Base-by-base conservation (phyloP, 2,888 invertebrate species). In the Oeneis ivallda region DNA sequence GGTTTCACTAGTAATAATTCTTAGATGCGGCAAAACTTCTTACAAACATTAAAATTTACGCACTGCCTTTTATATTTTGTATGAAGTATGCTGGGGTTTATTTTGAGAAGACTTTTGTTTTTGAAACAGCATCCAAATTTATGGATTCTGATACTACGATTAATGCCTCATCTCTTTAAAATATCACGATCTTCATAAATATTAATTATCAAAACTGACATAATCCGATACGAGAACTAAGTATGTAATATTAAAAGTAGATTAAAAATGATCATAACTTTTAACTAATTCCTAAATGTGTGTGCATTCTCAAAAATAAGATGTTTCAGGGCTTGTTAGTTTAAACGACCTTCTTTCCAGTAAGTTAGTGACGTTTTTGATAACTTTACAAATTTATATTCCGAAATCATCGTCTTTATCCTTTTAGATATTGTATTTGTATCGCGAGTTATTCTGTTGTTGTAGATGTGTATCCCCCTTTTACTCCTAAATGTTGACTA, bases 381-480 rank as follows among this genome's bases (percentile, higher is more conserved):
- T 85, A 88, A 79, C 83, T 89, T 86, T 90, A 90, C 90, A 90
- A 82, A 66, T 86, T 85, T 87, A 80, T 86, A 86, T 85, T 80
- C 73, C 77, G 75, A 76, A 70, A 82, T 80, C 80, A 82, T 87
- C 85, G 81, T 84, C 84, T 82, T 86, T 87, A 82, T 85, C 84
- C 83, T 86, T 87, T 85, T 85, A 81, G 74, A 78, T 69, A 76
- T 76, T 76, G 77, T 75, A 75, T 71, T 74, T 74, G 70, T 74
- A 74, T 77, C 79, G 73, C 75, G 75, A 80, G 78, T 75, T 80
- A 78, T 79, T 80, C 79, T 71, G 79, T 80, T 75, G 58, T 66
- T 60, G 67, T 69, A 68, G 67, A 58, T 70, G 67, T 69, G 61
- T 67, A 67, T 49, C 68, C 68, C 70, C 56, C 56, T 2, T 68